Conservation (phyloP, 2,113 vertebrate genomes). For the Caloenas nicobarica region DNA sequence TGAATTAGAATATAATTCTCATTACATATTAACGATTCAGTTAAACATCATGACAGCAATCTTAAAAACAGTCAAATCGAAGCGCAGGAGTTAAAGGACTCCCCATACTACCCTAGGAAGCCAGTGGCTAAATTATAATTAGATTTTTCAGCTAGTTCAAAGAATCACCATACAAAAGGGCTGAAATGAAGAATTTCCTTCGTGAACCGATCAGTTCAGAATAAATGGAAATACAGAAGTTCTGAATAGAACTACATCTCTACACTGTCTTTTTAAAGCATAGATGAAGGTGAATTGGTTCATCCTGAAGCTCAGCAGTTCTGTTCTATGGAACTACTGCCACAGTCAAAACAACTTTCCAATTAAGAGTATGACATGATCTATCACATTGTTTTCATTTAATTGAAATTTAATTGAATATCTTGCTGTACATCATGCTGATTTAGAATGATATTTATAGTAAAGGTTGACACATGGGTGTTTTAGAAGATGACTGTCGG, state of each 20-base stretch:
- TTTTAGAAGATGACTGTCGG: neutral
- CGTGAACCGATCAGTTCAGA: neutral
- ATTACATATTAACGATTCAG: neutral
- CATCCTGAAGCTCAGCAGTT: constrained; percentile 1
- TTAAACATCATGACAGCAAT: neutral
- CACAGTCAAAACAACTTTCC: constrained; percentile 8
- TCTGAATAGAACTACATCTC: neutral
- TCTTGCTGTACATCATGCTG: constrained; percentile 7
- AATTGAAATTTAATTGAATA: constrained; percentile 44
- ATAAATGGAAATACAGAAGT: neutral
- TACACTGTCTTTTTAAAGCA: constrained; percentile 17
- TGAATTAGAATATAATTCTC: neutral
- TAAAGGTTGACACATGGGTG: neutral
- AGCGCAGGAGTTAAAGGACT: neutral
- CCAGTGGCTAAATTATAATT: neutral
- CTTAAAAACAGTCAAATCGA: neutral
- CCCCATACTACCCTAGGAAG: neutral
- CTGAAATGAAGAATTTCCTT: neutral
- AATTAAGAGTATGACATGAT: constrained; percentile 47
- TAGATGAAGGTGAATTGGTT: constrained; percentile 15
- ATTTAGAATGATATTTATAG: constrained; percentile 41
- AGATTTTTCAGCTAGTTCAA: neutral
- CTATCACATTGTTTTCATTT: constrained; percentile 39
- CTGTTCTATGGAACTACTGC: constrained; percentile 7
- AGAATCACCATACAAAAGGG: neutral